Evolutionary conservation across 2,888 invertebrate genomes (phyloP).

Genomic region (Quadroppia sp.): DNA sequence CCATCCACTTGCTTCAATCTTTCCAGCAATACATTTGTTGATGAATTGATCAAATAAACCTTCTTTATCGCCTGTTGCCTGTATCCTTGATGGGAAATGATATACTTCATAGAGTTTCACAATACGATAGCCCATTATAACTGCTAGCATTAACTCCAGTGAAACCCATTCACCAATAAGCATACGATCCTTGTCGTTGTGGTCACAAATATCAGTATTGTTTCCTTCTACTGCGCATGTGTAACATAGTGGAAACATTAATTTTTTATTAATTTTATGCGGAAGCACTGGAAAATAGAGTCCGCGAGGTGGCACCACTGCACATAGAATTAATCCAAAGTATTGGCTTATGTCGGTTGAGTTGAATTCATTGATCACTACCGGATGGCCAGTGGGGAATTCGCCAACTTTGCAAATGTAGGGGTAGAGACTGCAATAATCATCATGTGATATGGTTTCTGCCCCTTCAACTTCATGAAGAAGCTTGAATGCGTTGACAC

Average conservation of each 20-base stretch:
- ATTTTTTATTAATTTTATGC: conserved; percentile 46
- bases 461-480: conserved; percentile 44
- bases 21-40: conserved; percentile 48
- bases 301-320: conserved; percentile 48
- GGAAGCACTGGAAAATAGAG: conserved; percentile 50
- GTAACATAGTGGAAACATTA: conserved; percentile 49
- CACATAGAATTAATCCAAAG: conserved; percentile 49
- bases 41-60: conserved; percentile 49
- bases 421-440: conserved; percentile 49
- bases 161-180: conserved; percentile 49
- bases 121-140: conserved; percentile 48
- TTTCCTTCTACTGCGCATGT: conserved; percentile 46
- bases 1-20: conserved; percentile 49
- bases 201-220: not conserved
- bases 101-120: conserved; percentile 49
- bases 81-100: conserved; percentile 47
- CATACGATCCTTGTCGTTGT: conserved; percentile 46
- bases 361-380: conserved; percentile 46
- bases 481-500: conserved; percentile 48
- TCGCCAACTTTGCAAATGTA: conserved; percentile 48
- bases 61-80: not conserved
- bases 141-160: conserved; percentile 49
- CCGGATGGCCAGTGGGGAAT: conserved; percentile 49
- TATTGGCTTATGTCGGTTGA: conserved; percentile 46
- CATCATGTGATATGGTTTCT: conserved; percentile 48